Percentiles rank a stretch among this genome's conserved stretches.
Evolutionary conservation across 2,113 vertebrate genomes (phyloP).

Genomic region (Scartelaos histophorus): DNA sequence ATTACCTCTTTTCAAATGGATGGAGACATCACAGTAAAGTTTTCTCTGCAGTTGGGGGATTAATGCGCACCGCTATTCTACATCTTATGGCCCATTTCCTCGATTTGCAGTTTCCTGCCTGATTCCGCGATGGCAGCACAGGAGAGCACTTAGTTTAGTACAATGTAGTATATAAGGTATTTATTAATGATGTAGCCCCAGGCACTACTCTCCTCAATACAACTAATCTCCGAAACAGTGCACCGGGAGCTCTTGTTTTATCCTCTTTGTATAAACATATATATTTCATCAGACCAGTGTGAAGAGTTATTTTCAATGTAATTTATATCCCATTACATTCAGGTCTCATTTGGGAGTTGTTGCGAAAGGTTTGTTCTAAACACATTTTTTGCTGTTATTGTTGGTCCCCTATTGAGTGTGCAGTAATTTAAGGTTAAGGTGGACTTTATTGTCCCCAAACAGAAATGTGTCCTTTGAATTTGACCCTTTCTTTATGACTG

Average conservation of each 20-base stretch:
- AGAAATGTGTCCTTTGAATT: neutral
- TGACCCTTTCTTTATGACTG: neutral
- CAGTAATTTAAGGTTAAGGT: neutral
- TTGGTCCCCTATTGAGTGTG: neutral
- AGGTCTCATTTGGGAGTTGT: neutral
- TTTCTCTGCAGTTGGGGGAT: neutral
- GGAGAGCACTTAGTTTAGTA: conserved; percentile 5
- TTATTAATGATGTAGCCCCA: neutral
- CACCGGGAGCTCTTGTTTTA: conserved; percentile 1
- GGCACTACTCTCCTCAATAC: neutral
- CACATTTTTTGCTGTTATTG: neutral
- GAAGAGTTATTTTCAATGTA: conserved; percentile 3
- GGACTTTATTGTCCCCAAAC: neutral
- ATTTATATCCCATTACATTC: neutral
- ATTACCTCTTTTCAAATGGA: neutral
- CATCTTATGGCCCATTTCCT: conserved; percentile 1
- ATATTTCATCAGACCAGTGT: neutral
- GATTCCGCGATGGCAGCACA: neutral
- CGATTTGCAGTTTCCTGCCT: neutral
- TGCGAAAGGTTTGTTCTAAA: conserved; percentile 1
- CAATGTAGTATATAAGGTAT: conserved; percentile 1
- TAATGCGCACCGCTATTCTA: neutral
- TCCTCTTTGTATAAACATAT: conserved; percentile 9
- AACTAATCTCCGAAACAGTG: conserved; percentile 7
- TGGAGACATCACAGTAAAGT: neutral